Evolutionary conservation across 2,888 invertebrate genomes (phyloP), one percentile per base, ranked within the genome.

Genomic region (Chironomus riparius): DNA sequence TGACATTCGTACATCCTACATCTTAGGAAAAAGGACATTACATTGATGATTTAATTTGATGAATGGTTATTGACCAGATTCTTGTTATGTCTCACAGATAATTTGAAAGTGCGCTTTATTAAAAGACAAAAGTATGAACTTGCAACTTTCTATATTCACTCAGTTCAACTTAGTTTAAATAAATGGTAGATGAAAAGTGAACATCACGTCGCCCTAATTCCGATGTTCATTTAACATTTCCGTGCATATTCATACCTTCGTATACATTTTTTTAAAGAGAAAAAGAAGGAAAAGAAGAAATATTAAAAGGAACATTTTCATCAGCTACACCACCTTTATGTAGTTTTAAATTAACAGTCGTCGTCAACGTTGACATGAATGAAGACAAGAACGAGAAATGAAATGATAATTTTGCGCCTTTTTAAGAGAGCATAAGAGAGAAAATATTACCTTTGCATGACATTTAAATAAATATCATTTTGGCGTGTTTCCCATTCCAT

Each of bases 211-310:
- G 56, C 61, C 61, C 72, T 72, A 72, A 56, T 72, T 56, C n/a
- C 56, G 72, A 73, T 73, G 73, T 65, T 73, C 73, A 73, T 65
- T 73, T 72, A 18, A 47, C 28, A 48, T 72, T 73, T 73, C 38
- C 38, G 24, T 38, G 22, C 22, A 12, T 28, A 10, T 48, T 71
- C 56, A 22, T 50, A 13, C 72, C 28, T 65, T 65, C 38, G 15
- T 15, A n/a, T 12, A 56, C 2, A 38, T 10, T 15, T 56, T 56
- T 18, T 15, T 6, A 56, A 15, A 6, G 15, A n/a, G 18, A 56
- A 56, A 15, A 7, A 56, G 56, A 15, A 56, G 15, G 18, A 15
- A 56, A 15, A 56, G 56, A 56, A 56, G 7, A 15, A 56, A 56
- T 56, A n/a, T 56, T 56, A 18, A 56, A 18, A 56, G 38, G 38